These are phyloP conservation scores for Rhineura floridana DNA, from an alignment of 2,113 vertebrate genomes.

Conservation along the genomic window DNA sequence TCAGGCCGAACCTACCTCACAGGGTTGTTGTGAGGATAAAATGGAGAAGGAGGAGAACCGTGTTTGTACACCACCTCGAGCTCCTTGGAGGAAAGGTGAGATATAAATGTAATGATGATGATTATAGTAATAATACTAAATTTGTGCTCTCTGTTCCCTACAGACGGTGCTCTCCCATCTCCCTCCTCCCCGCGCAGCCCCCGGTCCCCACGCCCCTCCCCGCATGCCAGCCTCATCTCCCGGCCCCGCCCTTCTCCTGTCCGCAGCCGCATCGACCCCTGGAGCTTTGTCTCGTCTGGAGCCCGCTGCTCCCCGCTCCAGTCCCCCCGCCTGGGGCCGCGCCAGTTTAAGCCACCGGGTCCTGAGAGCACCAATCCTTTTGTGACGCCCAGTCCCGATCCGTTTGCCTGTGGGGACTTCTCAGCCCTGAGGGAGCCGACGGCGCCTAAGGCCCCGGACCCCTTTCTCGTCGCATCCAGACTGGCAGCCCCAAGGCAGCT, in stretches of 20 bases:
- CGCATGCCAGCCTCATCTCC: constrained; percentile 78
- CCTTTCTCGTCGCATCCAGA: background rate
- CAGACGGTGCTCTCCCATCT: constrained; percentile 47
- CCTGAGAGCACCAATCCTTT: constrained; percentile 2
- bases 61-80: no score
- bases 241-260: constrained; percentile 85
- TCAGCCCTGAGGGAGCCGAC: background rate
- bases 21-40: no score
- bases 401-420: constrained; percentile 19
- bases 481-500: background rate
- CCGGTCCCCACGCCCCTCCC: constrained; percentile 45
- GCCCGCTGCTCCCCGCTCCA: constrained; percentile 31
- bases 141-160: background rate
- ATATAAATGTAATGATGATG: no score
- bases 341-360: constrained; percentile 15
- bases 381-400: background rate
- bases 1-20: no score
- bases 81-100: no score
- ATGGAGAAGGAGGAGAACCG: no score
- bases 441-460: background rate
- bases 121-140: no score
- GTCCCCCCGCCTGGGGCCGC: constrained; percentile 50
- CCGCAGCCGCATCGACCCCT: constrained; percentile 87
- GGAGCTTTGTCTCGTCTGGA: constrained; percentile 88
- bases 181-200: constrained; percentile 59